These are phyloP conservation scores for Xerus rutilus DNA, from an alignment of 2,797 vertebrate species.

Conservation along the genomic window DNA sequence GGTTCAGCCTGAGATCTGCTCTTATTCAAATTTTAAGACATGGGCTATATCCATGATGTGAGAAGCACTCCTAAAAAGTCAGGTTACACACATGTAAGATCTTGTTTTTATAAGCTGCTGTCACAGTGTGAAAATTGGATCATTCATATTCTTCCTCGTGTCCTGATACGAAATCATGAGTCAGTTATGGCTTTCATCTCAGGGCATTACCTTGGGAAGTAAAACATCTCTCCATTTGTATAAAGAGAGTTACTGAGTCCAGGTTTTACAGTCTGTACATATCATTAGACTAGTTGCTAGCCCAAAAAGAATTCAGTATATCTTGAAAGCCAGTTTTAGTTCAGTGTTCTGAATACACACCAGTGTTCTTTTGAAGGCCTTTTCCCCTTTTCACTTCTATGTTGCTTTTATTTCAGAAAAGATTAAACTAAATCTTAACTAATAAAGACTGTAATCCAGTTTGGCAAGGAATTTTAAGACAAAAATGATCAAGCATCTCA, in stretches of 20 bases:
- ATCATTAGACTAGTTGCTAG: conserved; percentile 2
- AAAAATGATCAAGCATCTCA: conserved; percentile 18
- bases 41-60: not conserved
- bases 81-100: conserved; percentile 5
- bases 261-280: conserved; percentile 7
- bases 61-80: conserved; percentile 36
- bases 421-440: not conserved
- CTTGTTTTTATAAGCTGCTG: conserved; percentile 33
- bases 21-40: not conserved
- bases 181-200: conserved; percentile 49
- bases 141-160: not conserved
- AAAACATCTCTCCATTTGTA: not conserved
- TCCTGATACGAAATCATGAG: not conserved
- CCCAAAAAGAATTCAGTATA: conserved; percentile 5
- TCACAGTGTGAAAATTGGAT: conserved; percentile 30
- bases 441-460: not conserved
- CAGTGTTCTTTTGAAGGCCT: not conserved
- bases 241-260: not conserved
- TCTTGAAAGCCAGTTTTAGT: not conserved
- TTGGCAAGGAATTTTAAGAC: conserved; percentile 47
- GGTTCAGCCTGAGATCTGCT: conserved; percentile 15
- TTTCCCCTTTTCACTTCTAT: not conserved
- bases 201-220: not conserved
- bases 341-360: not conserved
- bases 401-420: conserved; percentile 40